Percentiles rank a stretch among this genome's conserved stretches.
These are phyloP conservation scores for Dascillus cervinus DNA, from an alignment of 2,888 invertebrate species.

Conservation along the genomic window DNA sequence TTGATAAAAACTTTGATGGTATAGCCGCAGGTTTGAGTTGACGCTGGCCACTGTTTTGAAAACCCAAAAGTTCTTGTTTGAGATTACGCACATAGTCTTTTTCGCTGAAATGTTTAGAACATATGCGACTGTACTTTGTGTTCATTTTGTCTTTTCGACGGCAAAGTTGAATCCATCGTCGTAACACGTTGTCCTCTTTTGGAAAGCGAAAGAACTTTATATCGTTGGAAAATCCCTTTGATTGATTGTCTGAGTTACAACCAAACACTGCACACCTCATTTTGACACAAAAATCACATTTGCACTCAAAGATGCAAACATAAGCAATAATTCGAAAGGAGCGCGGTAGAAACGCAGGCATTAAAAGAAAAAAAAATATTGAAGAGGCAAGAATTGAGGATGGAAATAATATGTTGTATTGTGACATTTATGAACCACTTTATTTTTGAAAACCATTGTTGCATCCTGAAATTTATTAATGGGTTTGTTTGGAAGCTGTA, in stretches of 20 bases:
- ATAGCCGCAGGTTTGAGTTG: conserved; percentile 2
- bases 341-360: too few relatives aligned
- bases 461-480: too few relatives aligned
- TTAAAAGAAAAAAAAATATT: too few relatives aligned
- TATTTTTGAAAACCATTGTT: too few relatives aligned
- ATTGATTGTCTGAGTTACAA: conserved; percentile 7
- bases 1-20: conserved; percentile 4
- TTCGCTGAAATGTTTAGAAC: conserved; percentile 6
- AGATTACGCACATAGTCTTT: conserved; percentile 4
- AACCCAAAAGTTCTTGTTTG: conserved; percentile 5
- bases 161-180: conserved; percentile 3
- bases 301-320: too few relatives aligned
- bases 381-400: too few relatives aligned
- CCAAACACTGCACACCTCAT: conserved; percentile 7
- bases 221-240: background rate
- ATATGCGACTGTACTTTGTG: conserved; percentile 3
- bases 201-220: conserved; percentile 7
- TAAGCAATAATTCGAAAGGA: too few relatives aligned
- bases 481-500: too few relatives aligned
- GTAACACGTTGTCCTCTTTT: background rate
- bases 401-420: too few relatives aligned
- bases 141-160: conserved; percentile 6
- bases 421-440: too few relatives aligned
- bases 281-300: too few relatives aligned
- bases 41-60: conserved; percentile 1